Evolutionary conservation across 2,888 invertebrate genomes (phyloP).

Genomic region (Synergus umbraculus): DNA sequence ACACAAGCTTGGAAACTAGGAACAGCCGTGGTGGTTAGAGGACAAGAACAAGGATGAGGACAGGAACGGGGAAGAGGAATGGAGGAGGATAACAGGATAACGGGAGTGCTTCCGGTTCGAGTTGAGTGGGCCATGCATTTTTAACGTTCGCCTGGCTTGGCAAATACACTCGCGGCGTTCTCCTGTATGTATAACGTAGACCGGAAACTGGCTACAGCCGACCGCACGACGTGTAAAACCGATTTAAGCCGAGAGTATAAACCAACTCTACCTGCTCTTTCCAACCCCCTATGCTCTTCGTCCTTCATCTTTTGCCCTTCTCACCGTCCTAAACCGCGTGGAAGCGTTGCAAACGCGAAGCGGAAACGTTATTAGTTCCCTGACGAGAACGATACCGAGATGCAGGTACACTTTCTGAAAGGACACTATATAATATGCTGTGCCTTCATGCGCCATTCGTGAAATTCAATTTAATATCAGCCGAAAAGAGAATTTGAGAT

Average conservation of each 20-base stretch:
- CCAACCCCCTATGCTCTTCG: conserved; percentile 17
- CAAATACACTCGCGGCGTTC: conserved; percentile 49
- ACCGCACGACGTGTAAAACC: conserved; percentile 59
- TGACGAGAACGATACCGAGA: conserved; percentile 27
- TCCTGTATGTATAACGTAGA: conserved; percentile 47
- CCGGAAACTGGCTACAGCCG: conserved; percentile 56
- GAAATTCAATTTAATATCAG: conserved; percentile 33
- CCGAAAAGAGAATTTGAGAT: conserved; percentile 31
- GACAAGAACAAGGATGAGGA: conserved; percentile 3
- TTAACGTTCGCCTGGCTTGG: conserved; percentile 60
- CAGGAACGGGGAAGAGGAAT: neutral
- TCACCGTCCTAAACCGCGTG: neutral
- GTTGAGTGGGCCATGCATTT: conserved; percentile 73
- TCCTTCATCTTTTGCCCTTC: neutral
- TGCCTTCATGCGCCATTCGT: neutral
- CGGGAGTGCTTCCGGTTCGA: conserved; percentile 69
- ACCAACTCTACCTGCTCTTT: conserved; percentile 31
- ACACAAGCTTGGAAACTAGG: conserved; percentile 17
- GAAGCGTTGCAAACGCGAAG: conserved; percentile 33
- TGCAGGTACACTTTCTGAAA: conserved; percentile 1
- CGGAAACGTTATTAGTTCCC: conserved; percentile 38
- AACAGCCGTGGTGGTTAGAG: conserved; percentile 16
- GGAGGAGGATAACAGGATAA: conserved; percentile 58
- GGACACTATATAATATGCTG: neutral
- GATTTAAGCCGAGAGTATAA: conserved; percentile 55